Base-by-base conservation (phyloP, 2,113 vertebrate genomes). In the Scatophagus argus region DNA sequence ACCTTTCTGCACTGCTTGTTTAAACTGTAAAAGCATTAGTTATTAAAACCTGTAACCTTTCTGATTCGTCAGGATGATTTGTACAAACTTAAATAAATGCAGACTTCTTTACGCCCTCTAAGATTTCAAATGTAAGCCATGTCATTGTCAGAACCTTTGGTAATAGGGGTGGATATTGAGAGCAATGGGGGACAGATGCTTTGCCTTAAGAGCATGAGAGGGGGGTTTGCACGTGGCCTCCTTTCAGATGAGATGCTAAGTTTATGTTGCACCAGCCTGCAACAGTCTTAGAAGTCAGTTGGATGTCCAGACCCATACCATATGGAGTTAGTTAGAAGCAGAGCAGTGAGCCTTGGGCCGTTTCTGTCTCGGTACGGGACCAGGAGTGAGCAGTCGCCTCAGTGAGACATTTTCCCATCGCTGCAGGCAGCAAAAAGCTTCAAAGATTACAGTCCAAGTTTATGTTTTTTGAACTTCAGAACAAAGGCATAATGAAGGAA, bases 301-400 rank as follows among this genome's bases (percentile, higher is more conserved):
- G 91, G 91, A 92, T 88, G 81, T 92, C 86, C 86, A 89, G 77
- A 91, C 84, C 82, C 12, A 51, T 12, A 76, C 58, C 93, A 94
- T 93, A 88, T 91, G 92, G 93, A 91, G 55, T 64, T 83, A 76
- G 87, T 94, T 93, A 93, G 83, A 23, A 75, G 81, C 83, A 62
- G 83, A 77, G 79, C 85, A 34, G 59, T 8, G 21, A 56, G 88
- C 89, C 90, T 36, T 54, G 14, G 85, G 90, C 83, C 74, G 44
- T 84, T 74, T 85, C 80, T 63, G 77, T 75, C 84, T 91, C 82
- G 13, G 67, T 73, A 70, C 60, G 14, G 61, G 74, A 87, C 76
- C 84, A 80, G 81, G 79, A 55, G 39, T 56, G 41, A 89, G 62
- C 77, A 25, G 82, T 71, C 63, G 54, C 75, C 87, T 66, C 82